Evolutionary conservation across 2,888 invertebrate genomes (phyloP).

Genomic region (Tetranychus truncatus): DNA sequence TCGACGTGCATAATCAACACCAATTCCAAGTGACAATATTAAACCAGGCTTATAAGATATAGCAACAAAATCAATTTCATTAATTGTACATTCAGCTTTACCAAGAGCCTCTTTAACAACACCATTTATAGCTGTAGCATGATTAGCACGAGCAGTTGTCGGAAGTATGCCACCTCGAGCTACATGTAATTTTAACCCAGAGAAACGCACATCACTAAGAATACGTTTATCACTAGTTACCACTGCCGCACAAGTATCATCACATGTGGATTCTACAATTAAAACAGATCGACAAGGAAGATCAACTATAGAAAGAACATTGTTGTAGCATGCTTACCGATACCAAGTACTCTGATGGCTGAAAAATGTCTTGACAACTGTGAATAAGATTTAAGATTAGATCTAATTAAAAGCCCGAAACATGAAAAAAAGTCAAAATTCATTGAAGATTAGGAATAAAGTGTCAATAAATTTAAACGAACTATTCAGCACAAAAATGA

Average conservation of each 20-base stretch:
- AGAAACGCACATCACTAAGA: conserved; percentile 58
- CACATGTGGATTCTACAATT: conserved; percentile 68
- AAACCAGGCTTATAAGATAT: conserved; percentile 80
- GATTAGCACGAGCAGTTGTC: conserved; percentile 59
- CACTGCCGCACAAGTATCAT: conserved; percentile 84
- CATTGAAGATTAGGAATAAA: not conserved
- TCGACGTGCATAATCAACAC: conserved; percentile 44
- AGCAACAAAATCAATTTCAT: conserved; percentile 66
- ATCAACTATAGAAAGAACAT: not conserved
- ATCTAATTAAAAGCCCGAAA: no score
- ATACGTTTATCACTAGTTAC: conserved; percentile 51
- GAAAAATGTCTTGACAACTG: not conserved
- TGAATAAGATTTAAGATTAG: no score
- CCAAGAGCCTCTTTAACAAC: conserved; percentile 50
- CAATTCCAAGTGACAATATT: conserved; percentile 54
- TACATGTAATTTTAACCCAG: conserved; percentile 50
- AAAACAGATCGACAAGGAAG: not conserved
- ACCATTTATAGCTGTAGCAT: conserved; percentile 53
- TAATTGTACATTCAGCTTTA: conserved; percentile 26
- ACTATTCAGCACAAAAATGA: not conserved
- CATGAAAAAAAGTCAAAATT: no score
- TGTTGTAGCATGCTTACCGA: not conserved
- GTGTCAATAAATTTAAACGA: not conserved
- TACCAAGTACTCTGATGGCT: not conserved
- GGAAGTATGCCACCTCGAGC: conserved; percentile 77